Conservation (phyloP, 2,888 invertebrate species). For the Monoplex corrugatus region DNA sequence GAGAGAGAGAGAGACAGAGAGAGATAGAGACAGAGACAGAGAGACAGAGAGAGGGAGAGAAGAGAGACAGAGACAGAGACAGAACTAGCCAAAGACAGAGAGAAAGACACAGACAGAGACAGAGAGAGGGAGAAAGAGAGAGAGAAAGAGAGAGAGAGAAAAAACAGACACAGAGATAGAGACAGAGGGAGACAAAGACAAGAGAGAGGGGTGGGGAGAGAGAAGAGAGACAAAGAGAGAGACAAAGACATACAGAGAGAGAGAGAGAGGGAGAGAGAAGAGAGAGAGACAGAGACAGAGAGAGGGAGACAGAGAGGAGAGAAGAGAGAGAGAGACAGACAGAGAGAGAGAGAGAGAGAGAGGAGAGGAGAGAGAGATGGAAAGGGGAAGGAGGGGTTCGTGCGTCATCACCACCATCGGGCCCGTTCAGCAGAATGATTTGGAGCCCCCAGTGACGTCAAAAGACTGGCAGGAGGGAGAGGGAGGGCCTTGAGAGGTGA, state of each 20-base stretch:
- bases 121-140: background rate
- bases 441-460: background rate
- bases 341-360: background rate
- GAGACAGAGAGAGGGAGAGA: background rate
- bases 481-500: too few relatives aligned
- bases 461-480: too few relatives aligned
- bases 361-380: background rate
- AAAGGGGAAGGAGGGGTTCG: background rate
- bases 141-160: background rate
- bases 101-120: too few relatives aligned
- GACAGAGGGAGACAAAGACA: background rate
- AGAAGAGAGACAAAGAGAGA: background rate
- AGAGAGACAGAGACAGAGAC: background rate
- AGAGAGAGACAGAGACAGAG: background rate
- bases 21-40: background rate
- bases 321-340: background rate
- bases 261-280: background rate
- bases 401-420: background rate
- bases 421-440: background rate
- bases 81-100: too few relatives aligned
- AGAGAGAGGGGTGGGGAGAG: background rate
- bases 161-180: background rate
- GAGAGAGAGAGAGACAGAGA: slow-evolving; percentile 42
- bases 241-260: background rate
- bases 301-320: background rate